Evolutionary conservation across 2,888 invertebrate genomes (phyloP).

Genomic region (Drosophila trichaetosa): DNA sequence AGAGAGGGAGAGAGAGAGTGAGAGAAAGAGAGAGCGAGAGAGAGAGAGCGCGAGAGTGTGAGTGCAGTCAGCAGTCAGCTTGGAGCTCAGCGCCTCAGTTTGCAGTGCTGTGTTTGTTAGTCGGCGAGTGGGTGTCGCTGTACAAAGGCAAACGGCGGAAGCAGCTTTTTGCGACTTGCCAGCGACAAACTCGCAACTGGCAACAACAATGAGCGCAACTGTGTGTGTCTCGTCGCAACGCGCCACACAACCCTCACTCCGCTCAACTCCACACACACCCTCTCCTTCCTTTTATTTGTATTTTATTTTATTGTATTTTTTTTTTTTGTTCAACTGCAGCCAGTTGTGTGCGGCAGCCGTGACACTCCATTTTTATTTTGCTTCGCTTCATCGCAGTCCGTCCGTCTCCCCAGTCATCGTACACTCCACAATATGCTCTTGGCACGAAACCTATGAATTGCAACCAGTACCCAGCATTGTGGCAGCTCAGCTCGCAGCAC

Average conservation of each 20-base stretch:
- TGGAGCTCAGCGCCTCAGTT: conserved; percentile 13
- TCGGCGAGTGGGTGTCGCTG: conserved; percentile 60
- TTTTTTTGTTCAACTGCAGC: conserved; percentile 27
- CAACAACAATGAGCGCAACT: conserved; percentile 49
- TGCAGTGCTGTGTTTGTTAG: conserved; percentile 20
- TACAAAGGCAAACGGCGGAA: conserved; percentile 55
- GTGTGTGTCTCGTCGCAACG: conserved; percentile 42
- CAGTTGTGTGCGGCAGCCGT: conserved; percentile 67
- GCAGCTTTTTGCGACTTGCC: conserved; percentile 58
- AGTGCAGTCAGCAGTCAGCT: conserved; percentile 24
- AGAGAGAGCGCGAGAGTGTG: conserved; percentile 20
- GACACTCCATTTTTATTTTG: conserved; percentile 79
- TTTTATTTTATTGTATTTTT: conserved; percentile 3
- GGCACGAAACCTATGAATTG: conserved; percentile 65
- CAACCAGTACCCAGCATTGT: conserved; percentile 2
- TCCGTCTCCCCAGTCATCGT: not conserved
- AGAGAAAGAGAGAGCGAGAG: conserved; percentile 26
- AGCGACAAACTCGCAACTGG: conserved; percentile 12
- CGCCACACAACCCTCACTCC: conserved; percentile 6
- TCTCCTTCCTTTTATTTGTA: not conserved
- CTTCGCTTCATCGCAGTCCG: conserved; percentile 44
- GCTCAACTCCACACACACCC: conserved; percentile 11
- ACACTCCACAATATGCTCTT: conserved; percentile 49
- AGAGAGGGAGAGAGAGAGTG: conserved; percentile 14
- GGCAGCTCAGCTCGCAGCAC: conserved; percentile 46